Base-by-base conservation (phyloP, 2,888 invertebrate genomes). In the Oasisia sp. region DNA sequence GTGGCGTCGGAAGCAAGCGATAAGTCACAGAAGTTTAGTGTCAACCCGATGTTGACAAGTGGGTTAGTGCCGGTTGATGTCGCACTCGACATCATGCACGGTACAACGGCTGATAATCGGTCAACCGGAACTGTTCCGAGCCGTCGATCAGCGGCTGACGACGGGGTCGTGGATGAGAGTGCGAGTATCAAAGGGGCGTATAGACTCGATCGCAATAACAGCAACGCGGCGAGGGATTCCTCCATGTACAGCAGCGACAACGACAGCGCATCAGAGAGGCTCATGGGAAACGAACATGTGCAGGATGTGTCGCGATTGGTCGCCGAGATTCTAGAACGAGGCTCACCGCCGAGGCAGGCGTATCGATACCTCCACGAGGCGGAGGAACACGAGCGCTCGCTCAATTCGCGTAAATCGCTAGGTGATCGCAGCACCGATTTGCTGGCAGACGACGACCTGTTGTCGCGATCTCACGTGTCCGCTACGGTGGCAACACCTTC, bases 321-420 rank as follows among this genome's bases (percentile, higher is more conserved):
- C 8, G 94, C 93, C 58, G 94, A 94, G 56, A 94, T 95, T 38
- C 94, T 95, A 92, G 93, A 94, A 19, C 92, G 93, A 90, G 95
- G 95, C 56, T 93, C 94, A 19, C 95, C 95, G n/a, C 93, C 94
- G 45, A 93, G 94, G 92, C 95, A 95, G 89, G 95, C 94, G 0
- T 94, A 94, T 92, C 94, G 94, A 11, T 95, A 95, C 91, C 92
- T 95, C 91, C 94, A 94, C 11, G 94, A 95, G 45, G 94, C 94
- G 45, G 74, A 74, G 27, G 27, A 74, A n/a, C 74, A 74, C n/a
- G 94, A 95, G 27, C 74, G 74, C 27, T 74, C 74, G 27, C 74
- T 74, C 74, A n/a, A 27, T 27, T 74, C 27, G 74, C 74, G n/a
- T 74, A 74, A 74, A 74, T 74, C 74, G 74, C 74, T 74, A 5